Conservation (phyloP, 2,113 vertebrate species). For the Hydrolagus affinis region DNA sequence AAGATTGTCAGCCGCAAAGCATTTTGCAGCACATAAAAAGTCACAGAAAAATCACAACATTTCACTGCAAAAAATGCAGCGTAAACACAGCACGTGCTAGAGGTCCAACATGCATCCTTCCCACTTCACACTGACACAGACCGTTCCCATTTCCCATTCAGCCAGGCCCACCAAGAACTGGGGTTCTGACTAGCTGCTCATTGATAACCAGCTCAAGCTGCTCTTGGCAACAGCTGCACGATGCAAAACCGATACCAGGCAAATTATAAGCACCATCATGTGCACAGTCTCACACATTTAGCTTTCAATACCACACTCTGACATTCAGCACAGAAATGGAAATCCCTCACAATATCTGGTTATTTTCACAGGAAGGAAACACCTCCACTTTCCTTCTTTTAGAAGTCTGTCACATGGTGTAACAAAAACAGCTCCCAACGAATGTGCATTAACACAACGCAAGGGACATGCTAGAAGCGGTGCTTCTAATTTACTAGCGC, state of each 20-base stretch:
- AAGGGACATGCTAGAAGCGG: not conserved
- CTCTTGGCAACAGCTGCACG: not conserved
- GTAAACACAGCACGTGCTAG: too few species aligned
- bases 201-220: not conserved
- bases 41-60: too few species aligned
- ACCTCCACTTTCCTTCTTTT: conserved; percentile 30
- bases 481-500: not conserved
- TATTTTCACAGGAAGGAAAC: conserved; percentile 29
- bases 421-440: conserved; percentile 6
- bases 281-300: not conserved
- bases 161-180: not conserved
- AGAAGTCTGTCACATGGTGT: not conserved
- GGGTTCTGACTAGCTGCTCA: not conserved
- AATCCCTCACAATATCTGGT: conserved; percentile 21
- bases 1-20: too few species aligned
- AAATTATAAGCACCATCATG: not conserved
- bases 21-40: too few species aligned
- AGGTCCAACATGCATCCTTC: not conserved
- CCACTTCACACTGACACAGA: not conserved
- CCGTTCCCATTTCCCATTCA: not conserved
- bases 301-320: not conserved
- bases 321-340: conserved; percentile 8
- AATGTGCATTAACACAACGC: not conserved
- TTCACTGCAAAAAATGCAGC: too few species aligned
- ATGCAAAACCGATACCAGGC: not conserved